phyloP scores from a whole-genome alignment of 2,113 vertebrate species.

The Ornithorhynchus anatinus region DNA sequence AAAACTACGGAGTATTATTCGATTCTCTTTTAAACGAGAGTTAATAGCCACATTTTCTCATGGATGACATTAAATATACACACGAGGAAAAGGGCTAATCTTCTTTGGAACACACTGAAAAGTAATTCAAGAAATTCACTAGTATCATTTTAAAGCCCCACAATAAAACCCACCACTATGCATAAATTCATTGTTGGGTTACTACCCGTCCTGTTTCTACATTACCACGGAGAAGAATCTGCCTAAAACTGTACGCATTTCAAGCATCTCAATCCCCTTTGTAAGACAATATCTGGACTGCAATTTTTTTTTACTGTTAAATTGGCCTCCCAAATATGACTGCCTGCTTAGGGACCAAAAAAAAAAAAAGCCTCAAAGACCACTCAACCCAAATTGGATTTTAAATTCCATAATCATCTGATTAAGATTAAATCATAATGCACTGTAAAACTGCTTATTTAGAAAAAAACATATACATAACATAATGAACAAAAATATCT shows the following conservation, averaged over 20 bases:
- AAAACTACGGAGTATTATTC: neutral
- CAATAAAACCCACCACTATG: neutral
- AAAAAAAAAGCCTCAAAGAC: too few relatives aligned
- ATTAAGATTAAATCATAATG: neutral
- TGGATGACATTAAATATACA: neutral
- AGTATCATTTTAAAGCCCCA: neutral
- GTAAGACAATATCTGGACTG: constrained; percentile 35
- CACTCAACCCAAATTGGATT: neutral
- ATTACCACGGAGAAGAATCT: constrained; percentile 8
- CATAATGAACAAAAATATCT: neutral
- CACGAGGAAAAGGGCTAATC: neutral
- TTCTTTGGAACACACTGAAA: neutral
- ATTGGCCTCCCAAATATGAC: too few relatives aligned
- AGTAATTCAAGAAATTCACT: neutral
- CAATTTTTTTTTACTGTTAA: too few relatives aligned
- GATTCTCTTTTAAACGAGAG: neutral
- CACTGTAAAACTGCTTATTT: neutral
- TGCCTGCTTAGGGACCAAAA: too few relatives aligned
- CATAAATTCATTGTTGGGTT: constrained; percentile 17
- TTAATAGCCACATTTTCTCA: neutral
- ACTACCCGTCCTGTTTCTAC: constrained; percentile 14
- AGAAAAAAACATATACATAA: neutral
- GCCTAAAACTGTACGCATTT: constrained; percentile 24
- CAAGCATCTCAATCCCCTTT: constrained; percentile 7
- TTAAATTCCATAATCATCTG: neutral